A percentile compares a stretch with the other conserved stretches of the same genome.
These are phyloP conservation scores for Mesoligia furuncula DNA, from an alignment of 2,888 invertebrate genomes.

Conservation along the genomic window DNA sequence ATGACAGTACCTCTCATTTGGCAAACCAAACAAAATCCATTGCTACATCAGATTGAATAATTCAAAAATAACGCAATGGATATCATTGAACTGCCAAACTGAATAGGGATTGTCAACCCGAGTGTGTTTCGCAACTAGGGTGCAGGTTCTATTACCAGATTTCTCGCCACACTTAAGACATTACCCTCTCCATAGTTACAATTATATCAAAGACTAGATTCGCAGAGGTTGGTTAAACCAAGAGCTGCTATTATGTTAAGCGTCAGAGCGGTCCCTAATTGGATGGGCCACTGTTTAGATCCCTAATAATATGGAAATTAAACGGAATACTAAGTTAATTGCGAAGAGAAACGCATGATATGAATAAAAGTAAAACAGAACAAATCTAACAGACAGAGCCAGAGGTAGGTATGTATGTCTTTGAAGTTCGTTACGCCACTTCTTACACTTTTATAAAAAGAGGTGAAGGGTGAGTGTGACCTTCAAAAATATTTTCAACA, in stretches of 20 bases:
- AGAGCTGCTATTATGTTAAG: constrained; percentile 62
- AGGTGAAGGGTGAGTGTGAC: not conserved
- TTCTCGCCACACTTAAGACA: constrained; percentile 27
- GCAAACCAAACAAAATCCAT: not conserved
- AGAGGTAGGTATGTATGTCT: not conserved
- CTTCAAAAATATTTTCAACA: not conserved
- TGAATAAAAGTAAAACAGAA: constrained; percentile 11
- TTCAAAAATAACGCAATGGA: not conserved
- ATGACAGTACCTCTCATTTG: not conserved
- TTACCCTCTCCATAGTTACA: constrained; percentile 34
- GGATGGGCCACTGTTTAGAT: constrained; percentile 54
- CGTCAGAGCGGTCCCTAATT: constrained; percentile 53
- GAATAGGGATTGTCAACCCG: too few relatives aligned
- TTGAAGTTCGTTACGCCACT: not conserved
- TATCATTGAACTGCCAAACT: not conserved
- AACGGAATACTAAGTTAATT: constrained; percentile 53
- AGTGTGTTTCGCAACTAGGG: not conserved
- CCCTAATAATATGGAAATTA: constrained; percentile 61
- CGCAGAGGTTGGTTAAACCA: constrained; percentile 47
- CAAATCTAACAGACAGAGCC: not conserved
- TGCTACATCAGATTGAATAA: not conserved
- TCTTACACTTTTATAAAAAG: not conserved
- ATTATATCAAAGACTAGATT: constrained; percentile 49
- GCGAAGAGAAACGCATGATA: constrained; percentile 20
- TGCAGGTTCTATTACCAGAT: not conserved